These are phyloP conservation scores for Naja naja DNA, from an alignment of 2,113 vertebrate species.

Conservation along the genomic window DNA sequence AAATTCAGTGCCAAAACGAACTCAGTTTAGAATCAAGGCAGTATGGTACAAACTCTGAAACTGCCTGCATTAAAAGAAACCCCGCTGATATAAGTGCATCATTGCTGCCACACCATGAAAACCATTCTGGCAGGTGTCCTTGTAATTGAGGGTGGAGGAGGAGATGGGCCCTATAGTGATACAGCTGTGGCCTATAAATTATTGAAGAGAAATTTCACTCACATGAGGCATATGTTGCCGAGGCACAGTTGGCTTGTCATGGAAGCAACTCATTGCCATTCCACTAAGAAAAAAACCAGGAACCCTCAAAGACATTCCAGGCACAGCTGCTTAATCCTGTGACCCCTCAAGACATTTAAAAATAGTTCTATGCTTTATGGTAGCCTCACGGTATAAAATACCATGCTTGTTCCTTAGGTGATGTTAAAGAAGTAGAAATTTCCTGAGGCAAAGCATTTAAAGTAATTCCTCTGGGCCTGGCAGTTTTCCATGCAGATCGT, in stretches of 20 bases:
- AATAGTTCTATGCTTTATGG: background rate
- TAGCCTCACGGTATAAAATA: background rate
- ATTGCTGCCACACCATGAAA: background rate
- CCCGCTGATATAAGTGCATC: background rate
- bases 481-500: background rate
- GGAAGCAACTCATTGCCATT: background rate
- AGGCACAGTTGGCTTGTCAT: background rate
- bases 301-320: background rate
- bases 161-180: constrained; percentile 4
- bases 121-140: background rate
- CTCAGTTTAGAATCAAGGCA: constrained; percentile 12
- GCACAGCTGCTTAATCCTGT: background rate
- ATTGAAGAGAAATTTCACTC: constrained; percentile 4
- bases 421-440: fast-evolving
- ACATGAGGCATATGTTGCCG: background rate
- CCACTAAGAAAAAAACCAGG: background rate
- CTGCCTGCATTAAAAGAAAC: background rate
- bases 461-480: background rate
- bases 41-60: constrained; percentile 9
- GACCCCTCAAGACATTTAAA: background rate
- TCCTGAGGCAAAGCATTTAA: background rate
- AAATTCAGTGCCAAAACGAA: constrained; percentile 44
- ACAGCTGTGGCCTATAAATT: constrained; percentile 44
- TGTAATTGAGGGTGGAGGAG: background rate
- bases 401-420: background rate